phyloP scores from a whole-genome alignment of 2,797 vertebrate genomes.

The Cossypha heuglini region DNA sequence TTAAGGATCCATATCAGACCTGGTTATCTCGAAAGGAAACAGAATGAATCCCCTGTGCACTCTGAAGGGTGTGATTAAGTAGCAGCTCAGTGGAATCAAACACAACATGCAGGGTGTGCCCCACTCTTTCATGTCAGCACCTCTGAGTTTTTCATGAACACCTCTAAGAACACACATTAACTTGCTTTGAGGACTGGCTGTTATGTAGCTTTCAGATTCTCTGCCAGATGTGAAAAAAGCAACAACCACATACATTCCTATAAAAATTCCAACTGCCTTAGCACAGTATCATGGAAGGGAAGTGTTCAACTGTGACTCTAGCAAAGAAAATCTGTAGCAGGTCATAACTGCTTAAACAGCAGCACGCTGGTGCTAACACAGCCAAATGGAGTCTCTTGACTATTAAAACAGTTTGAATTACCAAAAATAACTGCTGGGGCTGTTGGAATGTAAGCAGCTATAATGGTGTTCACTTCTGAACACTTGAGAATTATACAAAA shows the following conservation, averaged over 20 bases:
- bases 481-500: not conserved
- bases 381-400: not conserved
- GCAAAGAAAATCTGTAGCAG: not conserved
- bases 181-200: not conserved
- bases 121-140: not conserved
- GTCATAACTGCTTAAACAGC: not conserved
- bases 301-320: not conserved
- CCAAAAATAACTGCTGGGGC: not conserved
- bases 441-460: not conserved
- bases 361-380: not conserved
- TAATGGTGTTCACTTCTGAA: not conserved
- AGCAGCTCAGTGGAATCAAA: not conserved
- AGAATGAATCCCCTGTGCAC: accelerated
- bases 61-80: not conserved
- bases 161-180: not conserved
- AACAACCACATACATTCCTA: not conserved
- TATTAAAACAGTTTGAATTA: not conserved
- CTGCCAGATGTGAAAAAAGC: not conserved
- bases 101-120: not conserved
- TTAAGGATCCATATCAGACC: not conserved
- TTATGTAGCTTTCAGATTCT: not conserved
- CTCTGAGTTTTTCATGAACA: not conserved
- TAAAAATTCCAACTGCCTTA: not conserved
- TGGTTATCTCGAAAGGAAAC: not conserved
- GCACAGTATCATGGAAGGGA: not conserved